Conservation (phyloP, 2,797 vertebrate species). For the Melanotaenia nigrans region DNA sequence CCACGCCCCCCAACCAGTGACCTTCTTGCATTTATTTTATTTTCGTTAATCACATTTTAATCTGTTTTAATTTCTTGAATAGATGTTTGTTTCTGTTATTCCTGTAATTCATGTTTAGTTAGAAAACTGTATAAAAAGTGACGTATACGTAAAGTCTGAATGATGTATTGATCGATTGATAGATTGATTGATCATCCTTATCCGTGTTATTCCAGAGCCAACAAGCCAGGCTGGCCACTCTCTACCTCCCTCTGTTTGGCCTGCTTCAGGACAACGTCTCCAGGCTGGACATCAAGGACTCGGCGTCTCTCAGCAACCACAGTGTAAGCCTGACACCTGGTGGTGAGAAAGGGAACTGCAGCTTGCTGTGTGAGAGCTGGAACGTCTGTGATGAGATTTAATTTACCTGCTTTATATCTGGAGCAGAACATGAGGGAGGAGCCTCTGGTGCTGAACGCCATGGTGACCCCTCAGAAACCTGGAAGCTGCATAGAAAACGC, state of each 20-base stretch:
- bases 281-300: constrained; percentile 90
- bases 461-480: constrained; percentile 89
- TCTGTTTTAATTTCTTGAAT: too few species aligned
- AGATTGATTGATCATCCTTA: background rate
- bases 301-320: constrained; percentile 83
- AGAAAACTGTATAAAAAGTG: too few species aligned
- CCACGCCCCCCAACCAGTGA: too few species aligned
- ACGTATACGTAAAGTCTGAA: too few species aligned
- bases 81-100: too few species aligned
- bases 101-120: too few species aligned
- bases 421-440: constrained; percentile 90
- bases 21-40: too few species aligned
- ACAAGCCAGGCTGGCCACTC: constrained; percentile 93
- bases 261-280: constrained; percentile 96
- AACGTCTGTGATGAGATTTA: background rate
- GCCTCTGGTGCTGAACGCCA: constrained; percentile 78
- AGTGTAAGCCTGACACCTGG: constrained; percentile 80
- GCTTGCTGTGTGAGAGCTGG: background rate
- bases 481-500: constrained; percentile 87
- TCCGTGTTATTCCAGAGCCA: constrained; percentile 86
- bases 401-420: background rate
- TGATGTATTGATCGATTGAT: too few species aligned
- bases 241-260: constrained; percentile 95
- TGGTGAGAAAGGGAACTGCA: constrained; percentile 35
- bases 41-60: too few species aligned